Percentiles rank a stretch among this genome's conserved stretches.
phyloP scores from a whole-genome alignment of 2,113 vertebrate species.

The Oreotrochilus melanogaster region DNA sequence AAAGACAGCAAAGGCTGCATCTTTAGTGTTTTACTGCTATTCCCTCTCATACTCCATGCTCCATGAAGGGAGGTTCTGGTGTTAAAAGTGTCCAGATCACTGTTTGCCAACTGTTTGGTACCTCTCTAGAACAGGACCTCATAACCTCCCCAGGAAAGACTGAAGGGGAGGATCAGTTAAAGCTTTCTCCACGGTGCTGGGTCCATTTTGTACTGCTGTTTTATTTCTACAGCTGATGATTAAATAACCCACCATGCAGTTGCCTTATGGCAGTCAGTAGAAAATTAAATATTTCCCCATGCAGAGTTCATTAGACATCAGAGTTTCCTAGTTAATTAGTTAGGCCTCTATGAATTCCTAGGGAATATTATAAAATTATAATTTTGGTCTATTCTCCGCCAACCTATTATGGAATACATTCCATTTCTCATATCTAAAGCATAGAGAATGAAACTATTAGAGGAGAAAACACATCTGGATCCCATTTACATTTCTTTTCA shows the following conservation, averaged over 20 bases:
- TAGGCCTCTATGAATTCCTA: conserved; percentile 66
- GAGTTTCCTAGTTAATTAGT: conserved; percentile 71
- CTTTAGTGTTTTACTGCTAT: neutral
- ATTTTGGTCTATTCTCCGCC: conserved; percentile 66
- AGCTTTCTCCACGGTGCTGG: neutral
- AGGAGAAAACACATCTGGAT: conserved; percentile 66
- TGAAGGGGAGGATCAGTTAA: neutral
- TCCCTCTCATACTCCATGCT: accelerated
- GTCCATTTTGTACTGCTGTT: conserved; percentile 30
- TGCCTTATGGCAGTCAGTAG: conserved; percentile 56
- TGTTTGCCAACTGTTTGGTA: neutral
- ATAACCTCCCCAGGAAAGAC: neutral
- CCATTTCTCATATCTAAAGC: conserved; percentile 46
- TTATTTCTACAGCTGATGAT: conserved; percentile 61
- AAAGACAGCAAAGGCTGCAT: neutral
- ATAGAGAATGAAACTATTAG: conserved; percentile 56
- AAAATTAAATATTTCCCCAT: conserved; percentile 70
- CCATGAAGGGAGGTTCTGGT: neutral
- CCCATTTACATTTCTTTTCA: conserved; percentile 57
- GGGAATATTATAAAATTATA: conserved; percentile 71
- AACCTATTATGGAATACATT: conserved; percentile 51
- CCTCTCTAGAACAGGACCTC: neutral
- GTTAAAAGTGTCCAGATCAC: neutral
- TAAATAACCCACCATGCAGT: conserved; percentile 66
- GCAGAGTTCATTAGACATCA: conserved; percentile 73